phyloP scores from a whole-genome alignment of 2,888 invertebrate species.

The Xestia rhomboidea region DNA sequence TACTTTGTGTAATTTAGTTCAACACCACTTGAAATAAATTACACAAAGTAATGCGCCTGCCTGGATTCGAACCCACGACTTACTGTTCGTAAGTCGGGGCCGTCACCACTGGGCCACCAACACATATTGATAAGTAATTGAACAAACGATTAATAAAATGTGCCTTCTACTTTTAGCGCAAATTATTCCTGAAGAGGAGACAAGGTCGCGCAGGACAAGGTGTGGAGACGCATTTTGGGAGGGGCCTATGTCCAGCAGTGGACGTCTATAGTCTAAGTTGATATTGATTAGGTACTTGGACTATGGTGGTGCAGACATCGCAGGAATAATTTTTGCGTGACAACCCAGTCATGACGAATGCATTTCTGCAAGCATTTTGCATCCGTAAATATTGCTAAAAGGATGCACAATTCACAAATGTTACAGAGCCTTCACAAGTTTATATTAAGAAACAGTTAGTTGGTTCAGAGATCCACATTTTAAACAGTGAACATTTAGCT shows the following conservation, averaged over 20 bases:
- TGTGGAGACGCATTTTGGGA: not conserved
- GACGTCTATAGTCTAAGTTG: not conserved
- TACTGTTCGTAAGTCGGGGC: too few relatives aligned
- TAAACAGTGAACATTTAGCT: constrained; percentile 44
- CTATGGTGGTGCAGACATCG: not conserved
- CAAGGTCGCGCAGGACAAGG: not conserved
- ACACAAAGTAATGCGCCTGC: too few relatives aligned
- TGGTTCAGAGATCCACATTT: constrained; percentile 14
- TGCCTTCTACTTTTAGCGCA: not conserved
- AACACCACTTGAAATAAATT: too few relatives aligned
- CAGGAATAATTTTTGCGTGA: not conserved
- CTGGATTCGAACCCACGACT: too few relatives aligned
- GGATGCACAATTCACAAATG: constrained; percentile 8
- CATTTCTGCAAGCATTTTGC: too few relatives aligned
- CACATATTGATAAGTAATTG: not conserved
- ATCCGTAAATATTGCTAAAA: constrained; percentile 2
- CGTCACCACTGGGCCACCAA: too few relatives aligned
- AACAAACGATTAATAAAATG: not conserved
- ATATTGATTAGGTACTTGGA: not conserved
- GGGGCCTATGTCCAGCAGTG: not conserved
- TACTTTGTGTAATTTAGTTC: too few relatives aligned
- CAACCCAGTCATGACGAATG: not conserved
- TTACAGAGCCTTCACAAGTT: constrained; percentile 10
- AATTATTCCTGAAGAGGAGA: not conserved
- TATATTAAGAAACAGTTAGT: constrained; percentile 10